A percentile compares a stretch with the other conserved stretches of the same genome.
Evolutionary conservation across 1,140 invertebrate genomes (phyloP).

Genomic region (Lordiphosa clarofinis): DNA sequence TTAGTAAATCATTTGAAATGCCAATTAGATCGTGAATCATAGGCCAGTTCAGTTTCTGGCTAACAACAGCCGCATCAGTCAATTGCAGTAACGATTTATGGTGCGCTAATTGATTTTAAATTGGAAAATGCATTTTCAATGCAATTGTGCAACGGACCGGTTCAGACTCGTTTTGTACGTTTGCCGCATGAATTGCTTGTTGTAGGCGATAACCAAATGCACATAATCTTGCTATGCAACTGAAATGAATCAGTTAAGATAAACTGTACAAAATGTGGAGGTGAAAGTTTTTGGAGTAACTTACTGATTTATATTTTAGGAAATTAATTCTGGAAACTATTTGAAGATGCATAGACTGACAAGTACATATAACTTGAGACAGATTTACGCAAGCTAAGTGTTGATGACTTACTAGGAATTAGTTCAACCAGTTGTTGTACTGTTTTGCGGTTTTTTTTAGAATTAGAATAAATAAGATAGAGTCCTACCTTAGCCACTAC

Average conservation of each 20-base stretch:
- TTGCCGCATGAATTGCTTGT: conserved; percentile 13
- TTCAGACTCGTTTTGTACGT: conserved; percentile 24
- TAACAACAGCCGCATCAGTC: conserved; percentile 40
- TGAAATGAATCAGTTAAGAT: conserved; percentile 12
- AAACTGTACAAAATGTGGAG: conserved; percentile 19
- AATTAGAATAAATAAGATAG: too few species aligned
- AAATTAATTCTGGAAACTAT: not conserved
- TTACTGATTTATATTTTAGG: not conserved
- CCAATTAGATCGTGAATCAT: conserved; percentile 28
- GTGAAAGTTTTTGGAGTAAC: conserved; percentile 9
- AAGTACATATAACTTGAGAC: too few species aligned
- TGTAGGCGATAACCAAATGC: not conserved
- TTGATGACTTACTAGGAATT: too few species aligned
- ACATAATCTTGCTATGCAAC: conserved; percentile 25
- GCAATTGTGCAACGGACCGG: conserved; percentile 67
- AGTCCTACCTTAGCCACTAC: too few species aligned
- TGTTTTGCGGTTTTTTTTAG: too few species aligned
- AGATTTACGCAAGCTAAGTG: too few species aligned
- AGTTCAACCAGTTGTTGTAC: too few species aligned
- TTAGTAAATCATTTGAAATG: conserved; percentile 17
- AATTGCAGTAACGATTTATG: conserved; percentile 57
- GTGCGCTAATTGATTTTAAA: conserved; percentile 66
- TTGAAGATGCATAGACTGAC: too few species aligned
- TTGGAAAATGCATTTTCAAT: conserved; percentile 63
- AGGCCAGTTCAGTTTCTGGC: conserved; percentile 9